Base-by-base conservation (phyloP, 2,797 vertebrate genomes). In the Huso huso region DNA sequence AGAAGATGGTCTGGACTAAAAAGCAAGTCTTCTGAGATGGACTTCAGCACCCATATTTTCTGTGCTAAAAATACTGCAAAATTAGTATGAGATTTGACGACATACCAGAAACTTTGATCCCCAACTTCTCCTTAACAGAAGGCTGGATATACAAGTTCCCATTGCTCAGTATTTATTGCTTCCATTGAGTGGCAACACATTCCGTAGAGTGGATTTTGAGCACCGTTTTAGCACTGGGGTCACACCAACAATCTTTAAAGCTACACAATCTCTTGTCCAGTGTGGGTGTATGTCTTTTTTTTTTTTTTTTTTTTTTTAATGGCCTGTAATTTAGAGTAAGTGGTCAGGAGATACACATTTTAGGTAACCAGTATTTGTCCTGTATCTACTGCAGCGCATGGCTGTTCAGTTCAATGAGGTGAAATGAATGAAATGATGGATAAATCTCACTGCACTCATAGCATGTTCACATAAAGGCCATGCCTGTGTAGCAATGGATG, bases 11-110 rank as follows among this genome's bases (percentile, higher is more conserved):
- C n/a, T 23, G 23, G 23, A 23, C 23, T 23, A 1, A 23, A 23
- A 23, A 23, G 3, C 23, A 23, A 23, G 23, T 23, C 23, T 23
- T 23, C 23, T 23, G 23, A 23, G 23, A n/a, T n/a, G n/a, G n/a
- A 23, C 3, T 23, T 23, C 23, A 23, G 23, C 23, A 23, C 23
- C 23, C 3, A 23, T 23, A 23, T 23, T 23, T 23, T 23, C 23
- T 23, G 23, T n/a, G 69, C 79, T 86, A 86, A 84, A 84, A 80
- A 87, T 86, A 87, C 80, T 81, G 80, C 73, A 78, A 81, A 78
- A 74, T 72, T 11, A 80, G 75, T 76, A 77, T 70, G 70, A 68
- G 70, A 77, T 73, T 80, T 77, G 75, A 79, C 77, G 71, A 61
- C 70, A 78, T 69, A 73, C 68, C 79, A 83, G 72, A 77, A 68